Conservation (phyloP, 2,113 vertebrate genomes). For the Phrynosoma platyrhinos region DNA sequence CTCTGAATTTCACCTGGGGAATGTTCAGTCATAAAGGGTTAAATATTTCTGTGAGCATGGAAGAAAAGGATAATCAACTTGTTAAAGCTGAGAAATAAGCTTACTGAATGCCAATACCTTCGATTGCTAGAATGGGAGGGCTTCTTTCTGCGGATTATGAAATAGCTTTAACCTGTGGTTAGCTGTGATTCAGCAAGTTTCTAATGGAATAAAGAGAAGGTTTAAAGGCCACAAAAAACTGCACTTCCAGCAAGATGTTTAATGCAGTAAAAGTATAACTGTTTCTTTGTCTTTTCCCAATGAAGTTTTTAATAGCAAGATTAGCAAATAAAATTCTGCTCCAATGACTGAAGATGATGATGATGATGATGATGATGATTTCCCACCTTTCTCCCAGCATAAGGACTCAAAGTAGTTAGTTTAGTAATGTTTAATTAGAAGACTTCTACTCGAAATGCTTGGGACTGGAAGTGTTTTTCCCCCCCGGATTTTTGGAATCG, state of each 20-base stretch:
- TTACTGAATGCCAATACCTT: neutral
- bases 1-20: neutral
- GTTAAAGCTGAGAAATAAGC: neutral
- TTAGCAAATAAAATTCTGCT: neutral
- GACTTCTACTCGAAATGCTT: neutral
- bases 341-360: neutral
- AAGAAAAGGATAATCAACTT: neutral
- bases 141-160: neutral
- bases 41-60: neutral
- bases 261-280: neutral
- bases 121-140: neutral
- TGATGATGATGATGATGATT: too few relatives aligned
- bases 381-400: too few relatives aligned
- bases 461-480: too few relatives aligned
- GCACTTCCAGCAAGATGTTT: neutral
- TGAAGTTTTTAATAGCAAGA: neutral
- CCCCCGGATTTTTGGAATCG: too few relatives aligned
- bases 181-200: slow-evolving; percentile 20
- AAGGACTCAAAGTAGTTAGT: too few relatives aligned
- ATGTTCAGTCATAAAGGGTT: neutral
- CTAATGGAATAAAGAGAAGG: neutral
- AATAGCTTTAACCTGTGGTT: neutral
- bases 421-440: neutral
- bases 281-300: neutral
- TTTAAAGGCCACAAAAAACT: neutral